Evolutionary conservation across 2,113 vertebrate species (phyloP), one percentile per base, ranked within the genome.

Genomic region (Cynoglossus semilaevis): DNA sequence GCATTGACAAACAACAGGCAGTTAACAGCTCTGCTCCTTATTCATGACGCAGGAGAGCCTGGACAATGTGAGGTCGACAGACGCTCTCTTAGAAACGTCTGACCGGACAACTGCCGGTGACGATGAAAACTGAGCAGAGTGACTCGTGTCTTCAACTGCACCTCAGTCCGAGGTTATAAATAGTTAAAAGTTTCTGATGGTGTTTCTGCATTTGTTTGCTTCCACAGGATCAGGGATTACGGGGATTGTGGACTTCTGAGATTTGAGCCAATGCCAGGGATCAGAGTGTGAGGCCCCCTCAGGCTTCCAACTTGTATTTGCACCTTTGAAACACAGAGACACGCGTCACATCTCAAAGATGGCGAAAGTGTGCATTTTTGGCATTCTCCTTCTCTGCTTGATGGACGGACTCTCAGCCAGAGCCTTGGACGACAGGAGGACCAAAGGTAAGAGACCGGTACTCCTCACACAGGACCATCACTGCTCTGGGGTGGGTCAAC

Each of bases 1-100:
- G 72, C 74, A 72, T 66, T 85, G 80, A 83, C 76, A 84, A 82
- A 81, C 75, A 86, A 63, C 75, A 86, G 84, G 68, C 79, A 50
- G 70, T 29, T 46, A 82, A 75, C 84, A 80, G 72, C 63, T 58
- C 74, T 45, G 61, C 69, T 78, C 56, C 77, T 73, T 64, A 71
- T 86, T 86, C 79, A 79, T 69, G 67, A 73, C 1, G n/a, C 72
- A 63, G 59, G 59, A 58, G 74, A 66, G 77, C 65, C 80, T 86
- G 82, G 77, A 84, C 71, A 77, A 72, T 81, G 77, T 83, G 17
- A 61, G 66, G 66, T 59, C 9, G 51, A 46, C 13, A 44, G 68
- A 29, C 22, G 22, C 22, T 29, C 22, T 29, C 22, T 29, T 6
- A 4, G 3, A 29, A 29, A 29, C 22, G 22, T 29, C 22, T 29